Conservation (phyloP, 2,797 vertebrate genomes). For the Lutjanus campechanus region DNA sequence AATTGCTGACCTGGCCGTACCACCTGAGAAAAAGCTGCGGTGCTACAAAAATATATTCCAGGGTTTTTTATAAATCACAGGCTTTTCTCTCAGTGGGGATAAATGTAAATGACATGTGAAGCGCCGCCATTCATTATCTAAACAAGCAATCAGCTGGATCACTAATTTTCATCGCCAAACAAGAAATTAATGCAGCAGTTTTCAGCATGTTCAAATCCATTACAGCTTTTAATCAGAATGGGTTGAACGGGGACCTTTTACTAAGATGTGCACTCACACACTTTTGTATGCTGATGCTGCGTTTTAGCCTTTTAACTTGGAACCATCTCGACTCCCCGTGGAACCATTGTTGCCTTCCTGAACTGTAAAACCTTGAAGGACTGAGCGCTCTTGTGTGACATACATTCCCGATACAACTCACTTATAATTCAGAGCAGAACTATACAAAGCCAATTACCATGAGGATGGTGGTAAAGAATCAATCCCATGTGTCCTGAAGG, state of each 20-base stretch:
- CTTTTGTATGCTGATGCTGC: conserved; percentile 60
- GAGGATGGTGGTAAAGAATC: conserved; percentile 74
- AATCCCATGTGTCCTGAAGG: conserved; percentile 81
- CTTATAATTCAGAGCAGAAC: conserved; percentile 79
- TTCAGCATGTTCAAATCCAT: conserved; percentile 35
- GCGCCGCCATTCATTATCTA: conserved; percentile 26
- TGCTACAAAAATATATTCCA: conserved; percentile 43
- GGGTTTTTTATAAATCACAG: conserved; percentile 32
- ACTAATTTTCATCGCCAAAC: conserved; percentile 37
- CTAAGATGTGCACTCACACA: conserved; percentile 16
- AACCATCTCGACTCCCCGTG: conserved; percentile 59
- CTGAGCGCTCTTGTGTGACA: conserved; percentile 72
- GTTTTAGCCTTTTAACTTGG: conserved; percentile 62
- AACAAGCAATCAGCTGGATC: conserved; percentile 43
- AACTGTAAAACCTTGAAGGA: conserved; percentile 78
- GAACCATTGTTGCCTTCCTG: conserved; percentile 70
- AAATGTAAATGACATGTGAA: conserved; percentile 19
- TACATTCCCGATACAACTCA: conserved; percentile 62
- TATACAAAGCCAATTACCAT: conserved; percentile 78
- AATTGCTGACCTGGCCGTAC: conserved; percentile 68
- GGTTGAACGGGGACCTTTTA: conserved; percentile 29
- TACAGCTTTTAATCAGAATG: conserved; percentile 44
- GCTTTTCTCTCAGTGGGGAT: conserved; percentile 30
- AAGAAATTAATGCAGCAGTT: conserved; percentile 36
- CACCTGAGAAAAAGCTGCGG: conserved; percentile 66